Percentiles rank a stretch among this genome's conserved stretches.
Conservation (phyloP, 2,113 vertebrate genomes). For the Monarcha castaneiventris region DNA sequence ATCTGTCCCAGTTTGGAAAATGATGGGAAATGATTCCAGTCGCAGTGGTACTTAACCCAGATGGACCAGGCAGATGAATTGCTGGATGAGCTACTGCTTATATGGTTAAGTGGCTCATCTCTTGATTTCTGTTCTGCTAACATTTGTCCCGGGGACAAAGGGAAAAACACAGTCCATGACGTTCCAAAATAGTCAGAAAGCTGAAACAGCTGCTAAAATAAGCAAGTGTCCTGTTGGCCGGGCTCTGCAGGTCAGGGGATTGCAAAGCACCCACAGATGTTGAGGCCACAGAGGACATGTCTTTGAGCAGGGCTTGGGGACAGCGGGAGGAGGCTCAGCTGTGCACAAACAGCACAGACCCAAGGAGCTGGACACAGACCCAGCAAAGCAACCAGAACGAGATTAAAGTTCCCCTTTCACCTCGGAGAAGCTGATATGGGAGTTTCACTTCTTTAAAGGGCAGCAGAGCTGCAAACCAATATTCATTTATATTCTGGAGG, state of each 20-base stretch:
- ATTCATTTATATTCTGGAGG: neutral
- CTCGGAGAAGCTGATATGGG: neutral
- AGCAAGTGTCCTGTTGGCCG: slow-evolving; percentile 44
- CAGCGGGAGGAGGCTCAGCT: slow-evolving; percentile 11
- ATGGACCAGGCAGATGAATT: neutral
- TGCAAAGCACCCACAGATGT: slow-evolving; percentile 53
- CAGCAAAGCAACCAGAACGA: neutral
- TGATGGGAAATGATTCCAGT: neutral
- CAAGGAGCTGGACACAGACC: neutral
- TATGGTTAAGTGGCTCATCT: slow-evolving; percentile 2
- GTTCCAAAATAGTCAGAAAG: slow-evolving; percentile 44
- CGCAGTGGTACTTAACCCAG: neutral
- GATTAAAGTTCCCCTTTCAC: neutral
- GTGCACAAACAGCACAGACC: neutral
- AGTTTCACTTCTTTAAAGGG: slow-evolving; percentile 29
- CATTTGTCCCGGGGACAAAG: slow-evolving; percentile 35
- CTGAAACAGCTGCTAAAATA: slow-evolving; percentile 67
- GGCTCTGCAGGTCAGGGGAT: slow-evolving; percentile 28
- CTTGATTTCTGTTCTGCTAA: slow-evolving; percentile 6
- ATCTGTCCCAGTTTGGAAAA: neutral
- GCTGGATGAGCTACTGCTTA: neutral
- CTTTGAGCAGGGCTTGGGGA: slow-evolving; percentile 16
- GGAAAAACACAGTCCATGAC: slow-evolving; percentile 9
- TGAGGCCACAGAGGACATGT: slow-evolving; percentile 42
- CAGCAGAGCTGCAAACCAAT: neutral